phyloP scores from a whole-genome alignment of 2,888 invertebrate genomes.

The Lasioglossum leucozonium region DNA sequence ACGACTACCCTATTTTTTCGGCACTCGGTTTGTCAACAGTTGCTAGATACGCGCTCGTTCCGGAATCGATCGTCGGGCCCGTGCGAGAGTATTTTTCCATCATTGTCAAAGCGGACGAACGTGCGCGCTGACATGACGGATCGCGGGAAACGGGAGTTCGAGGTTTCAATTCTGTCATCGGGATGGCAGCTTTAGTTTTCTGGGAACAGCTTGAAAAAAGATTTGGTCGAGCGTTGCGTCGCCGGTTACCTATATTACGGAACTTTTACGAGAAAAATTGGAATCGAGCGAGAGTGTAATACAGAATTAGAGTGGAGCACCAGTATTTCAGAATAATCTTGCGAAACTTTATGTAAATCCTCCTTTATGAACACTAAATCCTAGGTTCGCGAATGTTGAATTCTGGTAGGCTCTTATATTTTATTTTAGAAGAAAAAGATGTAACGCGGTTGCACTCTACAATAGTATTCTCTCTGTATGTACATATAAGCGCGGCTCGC shows the following conservation, averaged over 20 bases:
- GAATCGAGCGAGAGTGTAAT: not conserved
- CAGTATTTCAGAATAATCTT: not conserved
- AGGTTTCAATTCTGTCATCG: not conserved
- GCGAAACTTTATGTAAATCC: not conserved
- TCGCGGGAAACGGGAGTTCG: slow-evolving; percentile 14
- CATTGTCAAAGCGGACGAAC: slow-evolving; percentile 13
- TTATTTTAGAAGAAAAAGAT: not conserved
- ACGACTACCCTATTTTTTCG: not conserved
- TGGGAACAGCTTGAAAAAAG: not conserved
- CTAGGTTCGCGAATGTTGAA: no score
- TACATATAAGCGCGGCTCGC: not conserved
- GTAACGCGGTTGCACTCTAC: not conserved
- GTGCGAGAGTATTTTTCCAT: slow-evolving; percentile 30
- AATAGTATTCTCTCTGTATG: no score
- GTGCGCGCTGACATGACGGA: not conserved
- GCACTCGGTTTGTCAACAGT: not conserved
- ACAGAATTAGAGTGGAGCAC: not conserved
- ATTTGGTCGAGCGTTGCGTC: not conserved
- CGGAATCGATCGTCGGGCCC: slow-evolving; percentile 11
- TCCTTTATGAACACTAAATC: not conserved
- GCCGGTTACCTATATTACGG: not conserved
- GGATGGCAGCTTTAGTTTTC: not conserved
- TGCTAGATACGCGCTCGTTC: not conserved
- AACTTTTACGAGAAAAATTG: not conserved
- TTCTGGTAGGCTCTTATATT: not conserved